These are phyloP conservation scores for Eristalis pertinax DNA, from an alignment of 2,888 invertebrate species.

Conservation along the genomic window DNA sequence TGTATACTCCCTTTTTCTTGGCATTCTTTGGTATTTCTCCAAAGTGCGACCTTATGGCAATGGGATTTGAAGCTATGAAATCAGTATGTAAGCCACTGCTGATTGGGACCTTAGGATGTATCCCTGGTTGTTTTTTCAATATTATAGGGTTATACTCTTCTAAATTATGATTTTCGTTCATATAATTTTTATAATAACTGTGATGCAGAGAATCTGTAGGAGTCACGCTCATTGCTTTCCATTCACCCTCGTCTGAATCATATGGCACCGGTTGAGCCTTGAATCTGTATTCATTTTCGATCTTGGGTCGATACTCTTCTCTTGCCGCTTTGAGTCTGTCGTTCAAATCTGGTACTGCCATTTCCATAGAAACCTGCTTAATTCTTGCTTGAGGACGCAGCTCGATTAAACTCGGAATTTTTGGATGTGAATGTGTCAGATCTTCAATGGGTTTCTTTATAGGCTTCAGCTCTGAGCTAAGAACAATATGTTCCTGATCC, in stretches of 20 bases:
- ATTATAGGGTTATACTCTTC: conserved; percentile 59
- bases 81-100: conserved; percentile 73
- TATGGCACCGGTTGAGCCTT: conserved; percentile 73
- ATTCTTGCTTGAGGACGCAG: conserved; percentile 79
- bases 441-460: conserved; percentile 78
- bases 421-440: conserved; percentile 78
- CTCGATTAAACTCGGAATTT: conserved; percentile 79
- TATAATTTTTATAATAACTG: conserved; percentile 73
- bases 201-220: conserved; percentile 71
- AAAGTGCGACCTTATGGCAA: background rate
- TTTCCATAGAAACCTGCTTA: conserved; percentile 79
- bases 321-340: conserved; percentile 75
- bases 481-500: conserved; percentile 80
- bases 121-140: conserved; percentile 74
- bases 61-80: conserved; percentile 75
- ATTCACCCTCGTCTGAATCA: conserved; percentile 77
- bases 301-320: conserved; percentile 76
- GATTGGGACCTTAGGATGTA: conserved; percentile 64
- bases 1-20: conserved; percentile 78
- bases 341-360: conserved; percentile 76
- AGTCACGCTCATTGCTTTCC: conserved; percentile 77
- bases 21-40: conserved; percentile 13
- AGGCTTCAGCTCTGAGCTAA: conserved; percentile 79
- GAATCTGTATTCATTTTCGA: conserved; percentile 60
- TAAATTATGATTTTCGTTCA: conserved; percentile 74